These are phyloP conservation scores for Notolabrus celidotus DNA, from an alignment of 2,797 vertebrate species.

Conservation along the genomic window DNA sequence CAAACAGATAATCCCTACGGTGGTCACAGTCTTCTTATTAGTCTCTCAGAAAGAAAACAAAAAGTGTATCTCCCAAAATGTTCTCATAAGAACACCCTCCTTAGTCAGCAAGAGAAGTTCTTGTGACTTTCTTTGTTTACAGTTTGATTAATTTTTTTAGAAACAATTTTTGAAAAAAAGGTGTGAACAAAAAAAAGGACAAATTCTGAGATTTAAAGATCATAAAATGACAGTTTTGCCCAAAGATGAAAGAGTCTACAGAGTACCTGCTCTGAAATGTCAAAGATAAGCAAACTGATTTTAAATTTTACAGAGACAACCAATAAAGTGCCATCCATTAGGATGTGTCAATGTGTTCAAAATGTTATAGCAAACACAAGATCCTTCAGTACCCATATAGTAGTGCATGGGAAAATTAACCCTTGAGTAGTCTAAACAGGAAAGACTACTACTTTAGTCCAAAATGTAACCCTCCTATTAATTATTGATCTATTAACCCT, in stretches of 20 bases:
- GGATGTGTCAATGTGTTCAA: conserved; percentile 38
- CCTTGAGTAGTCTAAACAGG: conserved; percentile 26
- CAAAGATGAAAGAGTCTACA: conserved; percentile 54
- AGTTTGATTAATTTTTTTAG: too few relatives aligned
- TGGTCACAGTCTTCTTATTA: too few relatives aligned
- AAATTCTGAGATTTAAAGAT: conserved; percentile 5
- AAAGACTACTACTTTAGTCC: conserved; percentile 24
- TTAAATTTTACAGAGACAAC: conserved; percentile 48
- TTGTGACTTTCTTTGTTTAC: too few relatives aligned
- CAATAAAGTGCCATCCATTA: conserved; percentile 68
- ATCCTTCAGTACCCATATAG: conserved; percentile 24
- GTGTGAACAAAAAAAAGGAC: background rate
- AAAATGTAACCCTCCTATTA: conserved; percentile 17
- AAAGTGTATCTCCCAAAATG: too few relatives aligned
- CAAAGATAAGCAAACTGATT: conserved; percentile 9
- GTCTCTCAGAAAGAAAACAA: background rate
- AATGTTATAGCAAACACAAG: conserved; percentile 12
- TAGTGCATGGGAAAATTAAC: conserved; percentile 52
- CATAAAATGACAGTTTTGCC: conserved; percentile 12
- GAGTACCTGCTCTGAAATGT: conserved; percentile 81
- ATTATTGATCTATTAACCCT: conserved; percentile 3
- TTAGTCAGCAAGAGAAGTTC: too few relatives aligned
- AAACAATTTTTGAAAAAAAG: conserved; percentile 1
- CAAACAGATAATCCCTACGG: too few relatives aligned
- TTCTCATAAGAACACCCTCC: too few relatives aligned